These are phyloP conservation scores for Ganaspis sp. DNA, from an alignment of 1,140 invertebrate species.

Conservation along the genomic window DNA sequence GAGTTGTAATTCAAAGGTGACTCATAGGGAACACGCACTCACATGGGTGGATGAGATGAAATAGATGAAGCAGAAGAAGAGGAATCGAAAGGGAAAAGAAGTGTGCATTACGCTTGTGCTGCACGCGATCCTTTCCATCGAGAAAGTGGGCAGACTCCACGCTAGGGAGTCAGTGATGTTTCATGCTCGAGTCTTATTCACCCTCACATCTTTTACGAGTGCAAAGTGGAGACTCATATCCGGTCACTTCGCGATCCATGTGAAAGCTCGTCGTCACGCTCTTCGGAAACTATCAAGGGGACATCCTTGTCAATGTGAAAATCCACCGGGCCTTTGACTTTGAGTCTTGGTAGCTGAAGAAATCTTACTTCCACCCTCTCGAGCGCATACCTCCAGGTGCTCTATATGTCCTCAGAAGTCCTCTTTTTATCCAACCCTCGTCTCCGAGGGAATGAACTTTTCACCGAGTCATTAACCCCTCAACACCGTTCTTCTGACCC, in stretches of 20 bases:
- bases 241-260: constrained; percentile 12
- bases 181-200: neutral
- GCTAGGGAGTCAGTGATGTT: neutral
- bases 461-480: constrained; percentile 25
- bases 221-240: constrained; percentile 14
- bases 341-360: constrained; percentile 15
- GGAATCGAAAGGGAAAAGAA: constrained; percentile 9
- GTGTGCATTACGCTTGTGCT: constrained; percentile 3
- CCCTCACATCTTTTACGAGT: constrained; percentile 10
- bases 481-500: neutral
- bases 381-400: neutral
- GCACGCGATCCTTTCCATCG: neutral
- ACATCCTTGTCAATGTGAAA: constrained; percentile 25
- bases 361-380: constrained; percentile 24
- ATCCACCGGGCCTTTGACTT: constrained; percentile 18
- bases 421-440: constrained; percentile 1
- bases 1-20: neutral
- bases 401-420: constrained; percentile 26
- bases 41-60: neutral
- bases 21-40: constrained; percentile 4
- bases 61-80: neutral
- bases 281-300: constrained; percentile 13
- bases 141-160: neutral
- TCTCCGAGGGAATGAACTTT: constrained; percentile 17
- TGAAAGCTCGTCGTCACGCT: constrained; percentile 7